Evolutionary conservation across 1,140 invertebrate genomes (phyloP).

Genomic region (Portunus trituberculatus): DNA sequence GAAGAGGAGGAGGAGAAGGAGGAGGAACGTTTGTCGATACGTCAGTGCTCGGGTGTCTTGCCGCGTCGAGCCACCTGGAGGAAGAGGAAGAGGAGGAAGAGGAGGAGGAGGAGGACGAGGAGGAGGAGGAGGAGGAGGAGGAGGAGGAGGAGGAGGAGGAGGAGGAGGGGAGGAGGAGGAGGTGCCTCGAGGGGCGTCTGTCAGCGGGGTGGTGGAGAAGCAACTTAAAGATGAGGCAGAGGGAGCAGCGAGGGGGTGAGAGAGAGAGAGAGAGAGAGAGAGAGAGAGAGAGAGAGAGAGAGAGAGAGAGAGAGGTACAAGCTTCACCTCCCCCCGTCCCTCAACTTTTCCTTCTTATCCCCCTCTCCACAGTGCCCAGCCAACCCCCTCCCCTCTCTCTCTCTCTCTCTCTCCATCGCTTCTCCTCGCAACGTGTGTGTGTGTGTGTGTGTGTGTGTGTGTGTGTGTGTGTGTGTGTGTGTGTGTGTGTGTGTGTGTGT

Average conservation of each 20-base stretch:
- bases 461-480: too few species aligned
- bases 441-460: too few species aligned
- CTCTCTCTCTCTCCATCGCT: too few species aligned
- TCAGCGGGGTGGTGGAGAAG: background rate
- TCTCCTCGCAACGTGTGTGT: background rate
- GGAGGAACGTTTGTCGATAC: slow-evolving; percentile 11
- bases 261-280: background rate
- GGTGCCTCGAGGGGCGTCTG: background rate
- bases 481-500: too few species aligned
- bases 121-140: too few species aligned
- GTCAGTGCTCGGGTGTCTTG: slow-evolving; percentile 9
- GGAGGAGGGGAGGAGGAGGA: background rate
- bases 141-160: background rate
- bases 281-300: background rate
- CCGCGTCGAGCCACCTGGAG: background rate
- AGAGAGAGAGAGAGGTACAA: background rate
- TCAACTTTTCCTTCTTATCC: background rate
- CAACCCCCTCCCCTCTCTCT: background rate
- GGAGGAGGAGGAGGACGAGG: too few species aligned
- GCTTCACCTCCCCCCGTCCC: background rate
- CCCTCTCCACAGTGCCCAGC: background rate
- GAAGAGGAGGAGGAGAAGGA: background rate
- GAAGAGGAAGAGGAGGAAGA: background rate
- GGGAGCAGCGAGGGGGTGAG: background rate
- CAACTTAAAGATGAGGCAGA: slow-evolving; percentile 22